phyloP scores from a whole-genome alignment of 2,113 vertebrate genomes.

The Zosterops hypoxanthus region DNA sequence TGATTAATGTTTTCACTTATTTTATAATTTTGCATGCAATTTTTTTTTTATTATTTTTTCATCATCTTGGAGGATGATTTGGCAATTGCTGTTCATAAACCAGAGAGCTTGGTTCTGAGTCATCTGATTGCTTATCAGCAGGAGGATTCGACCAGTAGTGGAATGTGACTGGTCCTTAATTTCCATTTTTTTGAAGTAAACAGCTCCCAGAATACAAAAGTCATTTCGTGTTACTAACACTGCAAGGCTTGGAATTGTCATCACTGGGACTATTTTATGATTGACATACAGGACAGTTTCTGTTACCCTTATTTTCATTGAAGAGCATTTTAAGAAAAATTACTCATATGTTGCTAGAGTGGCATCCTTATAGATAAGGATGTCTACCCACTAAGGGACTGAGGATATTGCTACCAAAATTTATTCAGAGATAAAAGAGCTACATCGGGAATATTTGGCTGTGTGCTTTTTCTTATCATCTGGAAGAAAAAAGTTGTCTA shows the following conservation, averaged over 20 bases:
- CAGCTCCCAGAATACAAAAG: constrained; percentile 31
- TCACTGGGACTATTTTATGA: neutral
- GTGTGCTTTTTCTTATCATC: neutral
- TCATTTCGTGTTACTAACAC: neutral
- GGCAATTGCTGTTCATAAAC: neutral
- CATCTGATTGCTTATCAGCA: neutral
- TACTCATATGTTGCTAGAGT: neutral
- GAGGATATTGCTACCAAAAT: neutral
- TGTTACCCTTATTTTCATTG: neutral
- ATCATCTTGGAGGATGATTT: neutral
- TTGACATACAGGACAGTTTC: neutral
- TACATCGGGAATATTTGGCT: neutral
- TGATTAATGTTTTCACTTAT: constrained; percentile 58
- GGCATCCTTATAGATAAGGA: neutral
- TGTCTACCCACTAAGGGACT: neutral
- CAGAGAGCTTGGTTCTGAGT: neutral
- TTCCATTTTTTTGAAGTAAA: neutral
- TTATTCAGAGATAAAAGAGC: neutral
- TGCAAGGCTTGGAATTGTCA: constrained; percentile 19
- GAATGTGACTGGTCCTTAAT: constrained; percentile 1
- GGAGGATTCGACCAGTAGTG: neutral
- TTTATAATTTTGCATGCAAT: constrained; percentile 39
- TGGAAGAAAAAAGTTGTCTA: neutral
- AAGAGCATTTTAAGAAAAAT: neutral
- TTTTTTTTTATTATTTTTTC: constrained; percentile 5